Base-by-base conservation (phyloP, 2,113 vertebrate species). In the Clarias gariepinus region DNA sequence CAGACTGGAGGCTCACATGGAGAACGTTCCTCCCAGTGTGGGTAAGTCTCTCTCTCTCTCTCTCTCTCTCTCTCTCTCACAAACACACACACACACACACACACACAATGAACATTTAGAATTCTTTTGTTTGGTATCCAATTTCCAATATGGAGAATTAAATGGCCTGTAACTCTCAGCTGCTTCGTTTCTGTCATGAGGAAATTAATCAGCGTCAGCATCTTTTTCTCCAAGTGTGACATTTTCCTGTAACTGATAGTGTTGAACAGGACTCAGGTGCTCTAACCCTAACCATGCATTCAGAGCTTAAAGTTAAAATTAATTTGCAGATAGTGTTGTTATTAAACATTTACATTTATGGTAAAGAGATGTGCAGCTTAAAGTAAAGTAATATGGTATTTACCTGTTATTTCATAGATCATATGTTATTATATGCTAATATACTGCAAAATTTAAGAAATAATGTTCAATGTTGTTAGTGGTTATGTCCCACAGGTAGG, bases 21-120 rank as follows among this genome's bases (percentile, higher is more conserved):
- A 94, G 71, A 96, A 94, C 82, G 83, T 99, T 86, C 98, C 98
- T 0, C 94, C 94, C 0, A 81, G 92, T 0, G 85, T 98, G n/a
- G 98, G 98, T 99, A 85, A 86, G 97, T 28, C 18, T 18, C 30
- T 8, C 18, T 12, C 47, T 16, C 61, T 19, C 36, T 15, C 28
- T 55, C 12, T 53, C 19, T 2, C n/a, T 55, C 83, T 28, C n/a
- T 71, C n/a, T n/a, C n/a, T n/a, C n/a, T n/a, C n/a, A n/a, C n/a
- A n/a, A n/a, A n/a, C n/a, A n/a, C n/a, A n/a, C n/a, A n/a, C n/a
- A 33, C 53, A 60, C 19, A 77, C 71, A 64, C 41, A 85, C 69
- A 85, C 33, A 76, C 66, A 36, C 61, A 66, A 66, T 15, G 52
- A 33, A 63, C 28, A 58, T 19, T 12, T 18, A 12, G 19, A 71